Base-by-base conservation (phyloP, 64 coral and sea anemone genomes). In the Dendrophyllia cribrosa region DNA sequence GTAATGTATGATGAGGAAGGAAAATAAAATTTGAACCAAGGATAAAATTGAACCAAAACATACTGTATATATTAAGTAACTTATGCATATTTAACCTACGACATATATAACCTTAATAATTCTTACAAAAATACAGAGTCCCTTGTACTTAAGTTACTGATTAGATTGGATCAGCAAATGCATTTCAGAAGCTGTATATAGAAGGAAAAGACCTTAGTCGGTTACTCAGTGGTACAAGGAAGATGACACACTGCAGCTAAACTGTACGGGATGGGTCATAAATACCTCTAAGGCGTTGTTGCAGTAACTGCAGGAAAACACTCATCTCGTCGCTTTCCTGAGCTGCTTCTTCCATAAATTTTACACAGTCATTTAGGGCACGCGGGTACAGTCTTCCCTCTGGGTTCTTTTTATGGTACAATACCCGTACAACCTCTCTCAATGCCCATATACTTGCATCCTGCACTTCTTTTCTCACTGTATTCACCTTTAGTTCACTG, bases 401-500 rank as follows among this genome's bases (percentile, higher is more conserved):
- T n/a, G 72, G 91, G 69, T 78, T 21, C 25, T 87, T 93, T 43
- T 93, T 76, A 15, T 53, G 58, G 34, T 86, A 93, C 43, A 72
- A 56, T 70, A 75, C 48, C 43, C 72, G 51, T 55, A 22, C 83
- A 53, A 93, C 2, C 7, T 93, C 91, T 68, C 25, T 77, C 9
- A 93, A n/a, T 59, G 82, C 82, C 71, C 82, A 49, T 12, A 86
- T 72, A 93, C 91, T 77, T 52, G 82, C 72, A 56, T 93, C 91
- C 46, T 93, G 86, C 4, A 93, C 61, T 45, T 93, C 91, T 70
- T 93, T 93, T 25, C 72, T 86, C 15, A 87, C 75, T 77, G 91
- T 44, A 69, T 93, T 93, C 2, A 72, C 81, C 59, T 76, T 86
- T 59, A 69, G 82, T 69, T 93, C 91, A 34, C 83, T 46, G 1